Conservation (phyloP, 1,140 invertebrate genomes). For the Zaprionus kolodkinae region DNA sequence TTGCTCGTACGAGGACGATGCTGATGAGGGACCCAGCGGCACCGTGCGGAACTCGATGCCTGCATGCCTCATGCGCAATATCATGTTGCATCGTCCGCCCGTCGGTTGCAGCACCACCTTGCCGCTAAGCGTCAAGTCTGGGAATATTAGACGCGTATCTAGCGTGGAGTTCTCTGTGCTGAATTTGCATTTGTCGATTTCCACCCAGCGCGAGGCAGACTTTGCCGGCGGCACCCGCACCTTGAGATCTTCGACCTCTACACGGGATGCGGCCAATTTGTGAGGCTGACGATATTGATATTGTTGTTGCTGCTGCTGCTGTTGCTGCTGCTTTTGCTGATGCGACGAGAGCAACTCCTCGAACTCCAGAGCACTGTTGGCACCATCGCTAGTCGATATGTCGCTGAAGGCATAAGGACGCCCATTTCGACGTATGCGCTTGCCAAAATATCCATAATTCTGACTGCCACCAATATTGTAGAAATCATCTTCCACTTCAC, state of each 20-base stretch:
- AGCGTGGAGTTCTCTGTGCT: constrained; percentile 90
- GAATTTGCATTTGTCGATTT: constrained; percentile 90
- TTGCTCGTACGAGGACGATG: constrained; percentile 56
- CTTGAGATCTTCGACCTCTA: constrained; percentile 85
- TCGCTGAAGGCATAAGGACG: constrained; percentile 51
- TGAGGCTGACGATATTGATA: constrained; percentile 65
- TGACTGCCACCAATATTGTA: constrained; percentile 57
- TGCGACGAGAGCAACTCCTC: constrained; percentile 62
- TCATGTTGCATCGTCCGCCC: constrained; percentile 90
- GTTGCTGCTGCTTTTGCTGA: constrained; percentile 34
- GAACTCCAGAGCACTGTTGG: constrained; percentile 52
- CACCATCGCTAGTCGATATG: constrained; percentile 3
- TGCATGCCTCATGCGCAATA: constrained; percentile 89
- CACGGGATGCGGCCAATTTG: constrained; percentile 69
- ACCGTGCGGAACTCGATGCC: constrained; percentile 89
- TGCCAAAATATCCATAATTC: constrained; percentile 61
- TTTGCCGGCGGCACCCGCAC: constrained; percentile 86
- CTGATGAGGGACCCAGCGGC: constrained; percentile 58
- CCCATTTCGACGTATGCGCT: constrained; percentile 58
- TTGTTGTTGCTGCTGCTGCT: constrained; percentile 39
- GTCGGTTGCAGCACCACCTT: constrained; percentile 87
- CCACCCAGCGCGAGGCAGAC: constrained; percentile 86
- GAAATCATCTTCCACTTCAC: constrained; percentile 73
- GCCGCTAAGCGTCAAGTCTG: constrained; percentile 91
- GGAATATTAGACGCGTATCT: constrained; percentile 90